Evolutionary conservation across 1,140 invertebrate genomes (phyloP), one percentile per base, ranked within the genome.

Genomic region (Mycetomoellerius zeteki): DNA sequence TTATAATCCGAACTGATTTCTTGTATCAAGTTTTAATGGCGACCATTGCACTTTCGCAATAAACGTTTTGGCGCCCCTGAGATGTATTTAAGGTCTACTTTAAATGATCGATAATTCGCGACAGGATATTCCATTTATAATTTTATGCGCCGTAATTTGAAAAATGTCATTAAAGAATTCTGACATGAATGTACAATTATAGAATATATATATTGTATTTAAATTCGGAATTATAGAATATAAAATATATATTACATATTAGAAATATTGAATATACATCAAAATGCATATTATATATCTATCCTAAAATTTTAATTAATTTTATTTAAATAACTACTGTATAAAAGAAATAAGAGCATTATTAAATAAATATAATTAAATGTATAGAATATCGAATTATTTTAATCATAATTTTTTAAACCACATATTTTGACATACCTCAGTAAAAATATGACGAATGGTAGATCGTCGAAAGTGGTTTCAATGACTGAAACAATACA

Each of bases 351-450:
- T 64, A 30, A 64, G 19, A 64, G 2, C 14, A 7, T 30, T 19
- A 64, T 30, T 30, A 30, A 64, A 64, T 64, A 64, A 64, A 64
- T 64, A 30, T 3, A 64, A 62, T 62, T 62, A 16, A 65, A 65
- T 33, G 16, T 16, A 30, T 62, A 62, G 30, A 62, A 62, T 62
- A 64, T 64, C 16, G 6, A 64, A 64, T 64, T 64, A 64, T 30
- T 30, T 64, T 33, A 64, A 30, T 64, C 19, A 64, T 64, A 19
- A 33, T 30, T 14, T 30, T 64, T 64, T 19, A 64, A 64, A 24
- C 12, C 10, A 0, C 16, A 21, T 24, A 58, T 58, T 58, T 58
- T 58, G 21, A 58, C 56, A 3, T 58, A 58, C 56, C 10, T 21
- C 21, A 24, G n/a, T 12, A n/a, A 65, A 33, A n/a, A 65, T n/a